Percentiles rank a stretch among this genome's conserved stretches.
Evolutionary conservation across 2,113 vertebrate species (phyloP).

Genomic region (Aramus guarauna): DNA sequence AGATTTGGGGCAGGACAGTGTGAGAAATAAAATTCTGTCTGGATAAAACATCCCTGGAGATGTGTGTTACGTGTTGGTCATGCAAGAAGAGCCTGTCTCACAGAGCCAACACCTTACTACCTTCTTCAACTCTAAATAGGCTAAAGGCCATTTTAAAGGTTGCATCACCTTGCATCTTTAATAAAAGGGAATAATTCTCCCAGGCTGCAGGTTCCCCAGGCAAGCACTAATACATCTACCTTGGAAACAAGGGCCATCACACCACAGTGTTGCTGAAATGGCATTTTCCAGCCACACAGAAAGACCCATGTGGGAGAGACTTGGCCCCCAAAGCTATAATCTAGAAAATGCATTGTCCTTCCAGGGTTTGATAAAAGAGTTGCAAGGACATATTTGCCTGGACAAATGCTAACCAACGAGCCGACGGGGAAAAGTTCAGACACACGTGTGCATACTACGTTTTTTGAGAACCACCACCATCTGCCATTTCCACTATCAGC

Average conservation of each 20-base stretch:
- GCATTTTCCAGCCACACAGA: background rate
- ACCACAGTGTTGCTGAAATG: background rate
- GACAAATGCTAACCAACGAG: background rate
- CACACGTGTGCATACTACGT: accelerated
- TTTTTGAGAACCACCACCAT: background rate
- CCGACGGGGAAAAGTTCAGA: background rate
- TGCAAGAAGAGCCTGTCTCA: background rate
- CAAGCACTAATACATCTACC: background rate
- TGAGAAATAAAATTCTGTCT: background rate
- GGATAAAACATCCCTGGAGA: background rate
- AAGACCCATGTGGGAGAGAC: background rate
- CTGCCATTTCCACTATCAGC: background rate
- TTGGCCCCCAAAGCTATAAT: background rate
- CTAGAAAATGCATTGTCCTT: background rate
- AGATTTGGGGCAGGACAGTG: background rate
- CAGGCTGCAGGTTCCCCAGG: background rate
- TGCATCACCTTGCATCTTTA: background rate
- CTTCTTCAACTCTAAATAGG: background rate
- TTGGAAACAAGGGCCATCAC: background rate
- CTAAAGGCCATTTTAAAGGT: background rate
- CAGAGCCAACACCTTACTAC: background rate
- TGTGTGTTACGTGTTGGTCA: background rate
- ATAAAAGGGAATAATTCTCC: background rate
- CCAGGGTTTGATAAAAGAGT: background rate
- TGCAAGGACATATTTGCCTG: background rate